Percentiles rank a stretch among this genome's conserved stretches.
Evolutionary conservation across 2,888 invertebrate species (phyloP).

Genomic region (Gisinianus flammeolus): DNA sequence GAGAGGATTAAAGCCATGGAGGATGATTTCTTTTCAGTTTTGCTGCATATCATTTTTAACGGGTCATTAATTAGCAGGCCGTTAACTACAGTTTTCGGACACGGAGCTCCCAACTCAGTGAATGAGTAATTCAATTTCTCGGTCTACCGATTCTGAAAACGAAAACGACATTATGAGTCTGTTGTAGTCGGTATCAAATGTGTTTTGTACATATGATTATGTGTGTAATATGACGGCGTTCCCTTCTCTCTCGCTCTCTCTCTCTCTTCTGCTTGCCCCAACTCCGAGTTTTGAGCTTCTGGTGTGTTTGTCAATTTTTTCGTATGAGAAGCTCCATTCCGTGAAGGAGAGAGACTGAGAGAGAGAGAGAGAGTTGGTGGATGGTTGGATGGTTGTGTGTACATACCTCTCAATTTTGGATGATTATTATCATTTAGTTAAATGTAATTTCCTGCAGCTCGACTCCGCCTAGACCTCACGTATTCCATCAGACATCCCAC

Average conservation of each 20-base stretch:
- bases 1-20: neutral
- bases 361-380: neutral
- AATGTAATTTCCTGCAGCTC: slow-evolving; percentile 54
- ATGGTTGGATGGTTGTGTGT: neutral
- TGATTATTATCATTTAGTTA: slow-evolving; percentile 53
- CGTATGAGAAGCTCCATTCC: too few relatives aligned
- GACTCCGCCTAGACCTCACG: slow-evolving; percentile 52
- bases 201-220: slow-evolving; percentile 1
- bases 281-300: slow-evolving; percentile 34
- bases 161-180: slow-evolving; percentile 45
- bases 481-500: slow-evolving; percentile 44
- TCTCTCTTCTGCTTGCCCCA: slow-evolving; percentile 25
- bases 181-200: neutral
- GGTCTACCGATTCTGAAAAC: slow-evolving; percentile 46
- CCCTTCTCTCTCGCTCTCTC: slow-evolving; percentile 16
- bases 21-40: slow-evolving; percentile 36
- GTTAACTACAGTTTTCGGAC: slow-evolving; percentile 45
- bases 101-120: slow-evolving; percentile 40
- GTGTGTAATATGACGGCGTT: slow-evolving; percentile 15
- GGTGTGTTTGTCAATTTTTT: neutral
- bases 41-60: slow-evolving; percentile 44
- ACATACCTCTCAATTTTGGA: slow-evolving; percentile 47
- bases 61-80: slow-evolving; percentile 48
- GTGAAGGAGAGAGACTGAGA: neutral
- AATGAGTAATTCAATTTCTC: slow-evolving; percentile 54